Conservation (phyloP, 2,797 vertebrate genomes). For the Otolemur crassicaudatus region DNA sequence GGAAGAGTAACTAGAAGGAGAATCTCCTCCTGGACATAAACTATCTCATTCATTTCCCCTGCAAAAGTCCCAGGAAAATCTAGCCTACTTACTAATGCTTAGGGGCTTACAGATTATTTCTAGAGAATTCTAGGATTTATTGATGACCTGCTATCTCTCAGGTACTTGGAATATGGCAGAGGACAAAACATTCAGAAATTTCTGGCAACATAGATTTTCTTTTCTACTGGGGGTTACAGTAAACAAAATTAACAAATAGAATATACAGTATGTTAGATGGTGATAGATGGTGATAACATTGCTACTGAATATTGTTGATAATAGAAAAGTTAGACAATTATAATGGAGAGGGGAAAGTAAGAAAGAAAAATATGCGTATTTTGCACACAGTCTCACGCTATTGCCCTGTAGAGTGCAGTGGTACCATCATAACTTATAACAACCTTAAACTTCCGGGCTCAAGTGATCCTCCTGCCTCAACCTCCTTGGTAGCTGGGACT, state of each 20-base stretch:
- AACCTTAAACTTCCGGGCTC: too few relatives aligned
- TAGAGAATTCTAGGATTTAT: slow-evolving; percentile 39
- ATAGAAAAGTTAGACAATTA: neutral
- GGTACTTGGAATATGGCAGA: neutral
- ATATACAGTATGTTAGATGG: neutral
- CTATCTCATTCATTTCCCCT: neutral
- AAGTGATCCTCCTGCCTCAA: too few relatives aligned
- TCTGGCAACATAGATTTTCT: slow-evolving; percentile 12
- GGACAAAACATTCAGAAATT: slow-evolving; percentile 46
- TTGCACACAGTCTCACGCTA: too few relatives aligned
- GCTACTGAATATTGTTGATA: neutral
- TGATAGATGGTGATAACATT: neutral
- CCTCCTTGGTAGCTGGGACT: too few relatives aligned
- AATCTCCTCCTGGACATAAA: slow-evolving; percentile 32
- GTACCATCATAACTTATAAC: too few relatives aligned
- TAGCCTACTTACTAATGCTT: slow-evolving; percentile 22
- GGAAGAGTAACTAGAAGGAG: neutral
- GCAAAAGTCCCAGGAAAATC: slow-evolving; percentile 15
- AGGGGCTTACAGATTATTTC: neutral
- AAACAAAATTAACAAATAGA: slow-evolving; percentile 36
- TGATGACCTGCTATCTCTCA: slow-evolving; percentile 10
- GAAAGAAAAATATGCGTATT: neutral
- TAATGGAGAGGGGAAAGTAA: neutral
- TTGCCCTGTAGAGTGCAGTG: too few relatives aligned
- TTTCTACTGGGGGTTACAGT: neutral